These are phyloP conservation scores for Phyto melanocephala DNA, from an alignment of 2,888 invertebrate species.

Conservation along the genomic window DNA sequence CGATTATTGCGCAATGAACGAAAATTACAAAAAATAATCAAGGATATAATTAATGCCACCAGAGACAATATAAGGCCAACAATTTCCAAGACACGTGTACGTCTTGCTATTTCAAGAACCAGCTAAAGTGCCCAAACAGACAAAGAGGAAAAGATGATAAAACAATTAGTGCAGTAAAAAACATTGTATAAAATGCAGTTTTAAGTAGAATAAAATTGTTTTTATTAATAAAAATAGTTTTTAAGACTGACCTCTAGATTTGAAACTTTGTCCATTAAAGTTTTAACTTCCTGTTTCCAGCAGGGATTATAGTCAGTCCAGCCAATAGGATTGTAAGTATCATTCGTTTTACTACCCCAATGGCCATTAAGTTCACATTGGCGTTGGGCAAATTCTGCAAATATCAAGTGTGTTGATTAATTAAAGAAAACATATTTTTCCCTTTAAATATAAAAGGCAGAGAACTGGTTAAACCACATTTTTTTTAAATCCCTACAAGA, in stretches of 20 bases:
- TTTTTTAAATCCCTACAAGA: too few species aligned
- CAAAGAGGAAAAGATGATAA: background rate
- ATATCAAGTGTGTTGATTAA: too few species aligned
- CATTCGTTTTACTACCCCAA: slow-evolving; percentile 83
- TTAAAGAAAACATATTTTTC: too few species aligned
- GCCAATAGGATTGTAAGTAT: slow-evolving; percentile 79
- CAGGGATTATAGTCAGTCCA: slow-evolving; percentile 93
- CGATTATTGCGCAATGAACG: slow-evolving; percentile 89
- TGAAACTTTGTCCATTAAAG: slow-evolving; percentile 81
- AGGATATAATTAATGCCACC: slow-evolving; percentile 85
- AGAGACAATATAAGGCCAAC: slow-evolving; percentile 91
- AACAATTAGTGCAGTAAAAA: too few species aligned
- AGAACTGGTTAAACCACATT: too few species aligned
- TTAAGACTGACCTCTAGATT: slow-evolving; percentile 76
- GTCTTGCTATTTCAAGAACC: slow-evolving; percentile 84
- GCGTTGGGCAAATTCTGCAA: slow-evolving; percentile 84
- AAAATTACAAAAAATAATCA: slow-evolving; percentile 90
- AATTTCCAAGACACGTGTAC: slow-evolving; percentile 88
- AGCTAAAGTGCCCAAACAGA: slow-evolving; percentile 77
- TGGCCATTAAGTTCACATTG: slow-evolving; percentile 84
- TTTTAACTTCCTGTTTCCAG: slow-evolving; percentile 84
- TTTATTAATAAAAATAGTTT: too few species aligned
- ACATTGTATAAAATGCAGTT: too few species aligned
- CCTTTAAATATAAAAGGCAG: too few species aligned
- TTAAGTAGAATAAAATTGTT: too few species aligned